Conservation (phyloP, 2,797 vertebrate species). For the Craterocephalus amniculus region DNA sequence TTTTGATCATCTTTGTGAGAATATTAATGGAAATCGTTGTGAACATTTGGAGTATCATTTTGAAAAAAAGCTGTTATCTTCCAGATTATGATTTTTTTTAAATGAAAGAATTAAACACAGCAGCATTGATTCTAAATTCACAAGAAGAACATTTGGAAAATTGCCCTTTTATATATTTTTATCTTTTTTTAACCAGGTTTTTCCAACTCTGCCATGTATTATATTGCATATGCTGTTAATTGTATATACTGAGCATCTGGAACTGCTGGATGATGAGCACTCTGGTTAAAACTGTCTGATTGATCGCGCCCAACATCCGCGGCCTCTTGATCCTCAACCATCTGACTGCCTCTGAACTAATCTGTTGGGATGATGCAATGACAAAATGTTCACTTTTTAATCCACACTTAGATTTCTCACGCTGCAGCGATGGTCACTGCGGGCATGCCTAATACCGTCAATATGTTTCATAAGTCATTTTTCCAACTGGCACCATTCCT, state of each 20-base stretch:
- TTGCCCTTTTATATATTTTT: neutral
- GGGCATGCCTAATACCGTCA: constrained; percentile 30
- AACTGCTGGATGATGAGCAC: constrained; percentile 10
- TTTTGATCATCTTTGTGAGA: neutral
- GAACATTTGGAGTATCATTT: neutral
- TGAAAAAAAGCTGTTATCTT: neutral
- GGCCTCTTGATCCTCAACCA: constrained; percentile 62
- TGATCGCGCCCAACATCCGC: constrained; percentile 40
- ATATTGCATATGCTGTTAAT: constrained; percentile 4
- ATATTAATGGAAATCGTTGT: neutral
- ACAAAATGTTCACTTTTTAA: constrained; percentile 63
- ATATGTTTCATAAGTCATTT: constrained; percentile 11
- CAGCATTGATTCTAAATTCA: neutral
- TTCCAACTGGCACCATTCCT: constrained; percentile 7
- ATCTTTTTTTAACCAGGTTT: neutral
- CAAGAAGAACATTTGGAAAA: too few species aligned
- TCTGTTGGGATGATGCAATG: constrained; percentile 62
- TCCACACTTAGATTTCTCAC: constrained; percentile 51
- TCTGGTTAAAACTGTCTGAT: constrained; percentile 18
- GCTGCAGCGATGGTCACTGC: constrained; percentile 37
- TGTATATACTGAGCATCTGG: constrained; percentile 14
- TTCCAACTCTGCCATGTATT: neutral
- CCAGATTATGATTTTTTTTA: neutral
- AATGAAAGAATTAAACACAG: neutral
- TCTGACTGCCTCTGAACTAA: constrained; percentile 73